These are phyloP conservation scores for Drepanosiphum platanoidis DNA, from an alignment of 2,888 invertebrate species.

Conservation along the genomic window DNA sequence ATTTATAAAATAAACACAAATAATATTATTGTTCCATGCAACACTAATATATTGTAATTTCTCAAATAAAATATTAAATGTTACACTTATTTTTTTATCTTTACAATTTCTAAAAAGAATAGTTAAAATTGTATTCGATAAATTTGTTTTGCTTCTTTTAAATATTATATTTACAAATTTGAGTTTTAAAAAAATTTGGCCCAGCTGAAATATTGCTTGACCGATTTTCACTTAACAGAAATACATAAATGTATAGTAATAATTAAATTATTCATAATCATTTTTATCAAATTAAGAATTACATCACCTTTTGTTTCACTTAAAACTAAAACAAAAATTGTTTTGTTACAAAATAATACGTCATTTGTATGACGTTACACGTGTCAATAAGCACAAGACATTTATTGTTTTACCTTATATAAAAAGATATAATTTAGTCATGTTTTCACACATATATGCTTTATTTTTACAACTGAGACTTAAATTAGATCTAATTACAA, in stretches of 20 bases:
- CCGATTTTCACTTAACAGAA: conserved; percentile 59
- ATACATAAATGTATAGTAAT: conserved; percentile 59
- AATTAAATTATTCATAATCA: conserved; percentile 53
- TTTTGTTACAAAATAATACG: conserved; percentile 55
- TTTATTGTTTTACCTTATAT: conserved; percentile 49
- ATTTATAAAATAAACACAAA: conserved; percentile 44
- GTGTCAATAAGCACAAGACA: conserved; percentile 48
- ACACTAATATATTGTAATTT: conserved; percentile 62
- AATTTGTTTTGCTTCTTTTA: conserved; percentile 55
- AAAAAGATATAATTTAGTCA: conserved; percentile 59
- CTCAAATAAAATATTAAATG: conserved; percentile 62
- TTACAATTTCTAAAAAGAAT: conserved; percentile 62
- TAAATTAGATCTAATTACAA: conserved; percentile 60
- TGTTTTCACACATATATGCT: conserved; percentile 51
- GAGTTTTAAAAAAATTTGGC: conserved; percentile 59
- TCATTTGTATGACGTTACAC: conserved; percentile 30
- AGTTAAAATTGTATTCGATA: conserved; percentile 59
- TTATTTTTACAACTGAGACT: conserved; percentile 57
- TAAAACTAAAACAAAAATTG: conserved; percentile 60
- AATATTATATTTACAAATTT: conserved; percentile 61
- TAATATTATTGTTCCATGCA: conserved; percentile 59
- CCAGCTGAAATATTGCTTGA: conserved; percentile 50
- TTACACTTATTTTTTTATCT: conserved; percentile 59
- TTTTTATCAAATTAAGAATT: conserved; percentile 60
- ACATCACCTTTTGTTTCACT: conserved; percentile 62